A percentile compares a stretch with the other conserved stretches of the same genome.
Evolutionary conservation across 2,113 vertebrate genomes (phyloP).

Genomic region (Chionomys nivalis): DNA sequence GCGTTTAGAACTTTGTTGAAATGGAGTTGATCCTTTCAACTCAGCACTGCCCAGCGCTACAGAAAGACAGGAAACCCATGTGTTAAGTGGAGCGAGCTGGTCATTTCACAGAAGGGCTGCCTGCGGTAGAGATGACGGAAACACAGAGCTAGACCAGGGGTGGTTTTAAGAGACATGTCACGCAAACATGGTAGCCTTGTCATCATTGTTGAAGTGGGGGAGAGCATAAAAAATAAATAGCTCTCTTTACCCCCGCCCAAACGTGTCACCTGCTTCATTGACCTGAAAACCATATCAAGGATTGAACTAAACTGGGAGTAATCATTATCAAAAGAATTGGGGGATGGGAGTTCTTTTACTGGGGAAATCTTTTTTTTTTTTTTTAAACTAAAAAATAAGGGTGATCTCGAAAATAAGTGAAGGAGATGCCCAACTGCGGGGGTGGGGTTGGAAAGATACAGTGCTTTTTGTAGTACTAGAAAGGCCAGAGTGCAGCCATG

Average conservation of each 20-base stretch:
- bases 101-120: neutral
- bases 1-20: neutral
- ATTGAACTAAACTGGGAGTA: neutral
- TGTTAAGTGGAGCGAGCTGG: neutral
- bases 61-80: neutral
- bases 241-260: neutral
- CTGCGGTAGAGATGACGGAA: neutral
- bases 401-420: neutral
- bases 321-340: neutral
- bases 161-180: neutral
- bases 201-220: neutral
- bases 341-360: neutral
- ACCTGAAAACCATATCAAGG: neutral
- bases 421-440: rapidly evolving
- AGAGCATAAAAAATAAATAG: neutral
- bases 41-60: neutral
- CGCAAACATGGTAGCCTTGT: neutral
- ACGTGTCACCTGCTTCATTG: neutral
- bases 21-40: neutral
- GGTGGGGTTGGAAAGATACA: neutral
- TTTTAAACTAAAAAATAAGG: neutral
- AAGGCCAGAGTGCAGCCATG: neutral
- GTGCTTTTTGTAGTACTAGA: neutral
- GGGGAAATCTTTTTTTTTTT: neutral
- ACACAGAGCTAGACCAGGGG: neutral